Percentiles rank a stretch among this genome's conserved stretches.
phyloP scores from a whole-genome alignment of 2,113 vertebrate genomes.

The Xiphophorus couchianus region DNA sequence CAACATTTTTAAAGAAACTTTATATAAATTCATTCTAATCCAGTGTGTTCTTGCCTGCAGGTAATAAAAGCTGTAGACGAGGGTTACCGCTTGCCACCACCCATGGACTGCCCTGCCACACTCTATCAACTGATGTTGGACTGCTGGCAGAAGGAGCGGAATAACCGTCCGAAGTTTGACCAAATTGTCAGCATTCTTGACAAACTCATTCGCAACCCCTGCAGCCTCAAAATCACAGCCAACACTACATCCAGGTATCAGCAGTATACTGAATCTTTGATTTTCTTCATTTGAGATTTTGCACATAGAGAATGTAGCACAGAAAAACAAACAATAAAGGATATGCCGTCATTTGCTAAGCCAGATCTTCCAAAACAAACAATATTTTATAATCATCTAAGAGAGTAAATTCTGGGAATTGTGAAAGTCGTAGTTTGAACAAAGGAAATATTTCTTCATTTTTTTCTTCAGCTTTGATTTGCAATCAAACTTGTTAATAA shows the following conservation, averaged over 20 bases:
- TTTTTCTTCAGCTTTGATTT: neutral
- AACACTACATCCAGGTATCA: slow-evolving; percentile 91
- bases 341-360: neutral
- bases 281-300: slow-evolving; percentile 1
- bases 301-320: neutral
- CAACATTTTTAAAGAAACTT: neutral
- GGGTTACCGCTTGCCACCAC: slow-evolving; percentile 95
- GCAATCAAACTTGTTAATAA: neutral
- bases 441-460: neutral
- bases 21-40: neutral
- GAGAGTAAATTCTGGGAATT: neutral
- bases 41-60: slow-evolving; percentile 63
- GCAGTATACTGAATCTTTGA: neutral
- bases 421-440: neutral
- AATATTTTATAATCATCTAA: neutral
- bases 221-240: slow-evolving; percentile 95
- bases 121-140: slow-evolving; percentile 98
- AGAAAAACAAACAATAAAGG: neutral
- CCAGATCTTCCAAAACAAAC: neutral
- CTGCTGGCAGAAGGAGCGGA: slow-evolving; percentile 99
- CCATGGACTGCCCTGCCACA: slow-evolving; percentile 98
- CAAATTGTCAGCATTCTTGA: slow-evolving; percentile 99
- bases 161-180: slow-evolving; percentile 97
- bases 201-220: slow-evolving; percentile 96
- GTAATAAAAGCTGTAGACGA: slow-evolving; percentile 99